Percentiles rank a stretch among this genome's conserved stretches.
phyloP scores from a whole-genome alignment of 2,888 invertebrate species.

The Cantharis rustica region DNA sequence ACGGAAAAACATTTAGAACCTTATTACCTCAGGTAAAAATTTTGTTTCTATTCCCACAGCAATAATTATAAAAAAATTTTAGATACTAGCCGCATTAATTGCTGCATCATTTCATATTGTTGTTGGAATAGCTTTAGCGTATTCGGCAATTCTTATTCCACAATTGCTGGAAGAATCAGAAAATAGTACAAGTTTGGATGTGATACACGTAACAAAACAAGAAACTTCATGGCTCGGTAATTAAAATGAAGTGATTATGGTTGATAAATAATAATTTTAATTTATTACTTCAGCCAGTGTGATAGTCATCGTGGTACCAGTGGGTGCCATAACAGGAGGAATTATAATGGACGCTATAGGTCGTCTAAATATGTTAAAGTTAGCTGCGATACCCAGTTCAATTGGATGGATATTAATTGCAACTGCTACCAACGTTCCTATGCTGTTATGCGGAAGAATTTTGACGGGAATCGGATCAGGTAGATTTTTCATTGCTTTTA shows the following conservation, averaged over 20 bases:
- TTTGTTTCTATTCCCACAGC: not conserved
- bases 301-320: constrained; percentile 61
- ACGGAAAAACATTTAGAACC: constrained; percentile 52
- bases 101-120: constrained; percentile 64
- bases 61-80: constrained; percentile 12
- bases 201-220: constrained; percentile 49
- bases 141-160: constrained; percentile 62
- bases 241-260: not conserved
- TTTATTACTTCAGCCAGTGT: constrained; percentile 58
- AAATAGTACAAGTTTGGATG: constrained; percentile 40
- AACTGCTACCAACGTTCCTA: constrained; percentile 57
- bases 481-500: constrained; percentile 37
- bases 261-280: not conserved
- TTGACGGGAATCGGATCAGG: constrained; percentile 62
- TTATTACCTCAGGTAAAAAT: constrained; percentile 56
- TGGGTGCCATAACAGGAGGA: constrained; percentile 61
- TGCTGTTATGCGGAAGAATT: constrained; percentile 60
- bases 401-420: constrained; percentile 64
- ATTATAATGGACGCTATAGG: constrained; percentile 63
- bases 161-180: constrained; percentile 47
- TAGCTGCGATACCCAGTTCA: constrained; percentile 61
- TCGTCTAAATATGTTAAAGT: constrained; percentile 61
- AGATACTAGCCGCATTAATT: constrained; percentile 61
- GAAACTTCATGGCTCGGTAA: constrained; percentile 63
- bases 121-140: constrained; percentile 64